A percentile compares a stretch with the other conserved stretches of the same genome.
Conservation (phyloP, 2,888 invertebrate genomes). For the Toxonevra muliebris region DNA sequence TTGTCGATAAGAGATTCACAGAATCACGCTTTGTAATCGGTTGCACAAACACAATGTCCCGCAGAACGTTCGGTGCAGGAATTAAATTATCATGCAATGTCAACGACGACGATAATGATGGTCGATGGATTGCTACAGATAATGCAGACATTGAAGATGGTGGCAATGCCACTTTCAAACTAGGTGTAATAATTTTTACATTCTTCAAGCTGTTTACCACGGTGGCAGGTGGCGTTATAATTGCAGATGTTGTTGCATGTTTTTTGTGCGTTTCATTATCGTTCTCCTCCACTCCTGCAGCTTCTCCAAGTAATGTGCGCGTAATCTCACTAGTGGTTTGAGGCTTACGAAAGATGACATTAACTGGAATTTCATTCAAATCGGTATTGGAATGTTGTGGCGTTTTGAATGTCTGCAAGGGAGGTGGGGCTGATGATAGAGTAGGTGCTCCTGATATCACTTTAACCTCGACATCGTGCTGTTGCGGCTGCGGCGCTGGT, state of each 20-base stretch:
- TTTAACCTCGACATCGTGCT: slow-evolving; percentile 38
- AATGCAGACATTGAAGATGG: neutral
- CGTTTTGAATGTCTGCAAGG: slow-evolving; percentile 47
- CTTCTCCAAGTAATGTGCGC: slow-evolving; percentile 19
- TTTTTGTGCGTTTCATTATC: neutral
- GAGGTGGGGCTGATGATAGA: slow-evolving; percentile 52
- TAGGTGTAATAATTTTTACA: slow-evolving; percentile 33
- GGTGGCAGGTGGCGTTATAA: neutral
- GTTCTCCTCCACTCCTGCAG: neutral
- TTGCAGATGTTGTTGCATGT: neutral
- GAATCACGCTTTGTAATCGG: slow-evolving; percentile 5
- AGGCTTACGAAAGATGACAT: slow-evolving; percentile 60
- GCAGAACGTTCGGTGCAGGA: slow-evolving; percentile 17
- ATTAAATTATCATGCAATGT: slow-evolving; percentile 3
- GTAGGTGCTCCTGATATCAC: slow-evolving; percentile 13
- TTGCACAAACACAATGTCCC: slow-evolving; percentile 21
- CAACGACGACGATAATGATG: slow-evolving; percentile 10
- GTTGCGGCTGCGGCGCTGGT: slow-evolving; percentile 1
- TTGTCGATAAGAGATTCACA: neutral
- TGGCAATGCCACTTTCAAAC: slow-evolving; percentile 15
- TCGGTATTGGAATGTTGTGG: slow-evolving; percentile 60
- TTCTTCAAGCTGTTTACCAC: slow-evolving; percentile 22
- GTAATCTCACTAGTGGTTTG: slow-evolving; percentile 25
- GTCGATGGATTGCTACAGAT: neutral
- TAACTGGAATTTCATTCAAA: slow-evolving; percentile 62